These are phyloP conservation scores for Mizuhopecten yessoensis DNA, from an alignment of 1,140 invertebrate species.

Conservation along the genomic window DNA sequence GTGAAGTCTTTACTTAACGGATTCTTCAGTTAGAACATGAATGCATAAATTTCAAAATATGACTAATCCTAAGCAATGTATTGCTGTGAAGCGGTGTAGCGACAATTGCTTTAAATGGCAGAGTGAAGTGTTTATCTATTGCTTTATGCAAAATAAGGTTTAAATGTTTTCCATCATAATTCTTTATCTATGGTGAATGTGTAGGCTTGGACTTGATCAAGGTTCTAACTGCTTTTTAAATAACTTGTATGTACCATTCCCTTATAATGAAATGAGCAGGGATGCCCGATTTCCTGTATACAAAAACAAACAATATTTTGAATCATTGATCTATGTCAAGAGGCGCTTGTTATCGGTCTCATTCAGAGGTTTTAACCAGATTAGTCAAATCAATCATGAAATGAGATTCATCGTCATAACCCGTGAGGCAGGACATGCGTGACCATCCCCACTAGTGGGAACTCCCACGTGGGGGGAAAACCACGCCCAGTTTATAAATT, in stretches of 20 bases:
- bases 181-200: background rate
- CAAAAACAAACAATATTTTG: background rate
- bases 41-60: too few species aligned
- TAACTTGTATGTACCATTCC: too few species aligned
- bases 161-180: too few species aligned
- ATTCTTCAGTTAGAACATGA: too few species aligned
- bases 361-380: background rate
- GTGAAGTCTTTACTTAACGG: too few species aligned
- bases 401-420: conserved; percentile 38
- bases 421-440: background rate
- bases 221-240: too few species aligned
- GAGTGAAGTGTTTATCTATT: too few species aligned
- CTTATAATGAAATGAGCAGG: too few species aligned
- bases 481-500: background rate
- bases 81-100: too few species aligned
- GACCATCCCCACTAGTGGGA: background rate
- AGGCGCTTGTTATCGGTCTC: background rate
- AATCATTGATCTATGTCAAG: background rate
- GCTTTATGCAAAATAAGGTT: too few species aligned
- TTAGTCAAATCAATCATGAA: background rate
- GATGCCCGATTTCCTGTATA: background rate
- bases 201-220: background rate
- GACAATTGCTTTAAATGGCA: too few species aligned
- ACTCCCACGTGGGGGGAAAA: background rate
- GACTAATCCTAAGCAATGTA: too few species aligned